These are phyloP conservation scores for Coenonympha arcania DNA, from an alignment of 2,888 invertebrate species.

Conservation along the genomic window DNA sequence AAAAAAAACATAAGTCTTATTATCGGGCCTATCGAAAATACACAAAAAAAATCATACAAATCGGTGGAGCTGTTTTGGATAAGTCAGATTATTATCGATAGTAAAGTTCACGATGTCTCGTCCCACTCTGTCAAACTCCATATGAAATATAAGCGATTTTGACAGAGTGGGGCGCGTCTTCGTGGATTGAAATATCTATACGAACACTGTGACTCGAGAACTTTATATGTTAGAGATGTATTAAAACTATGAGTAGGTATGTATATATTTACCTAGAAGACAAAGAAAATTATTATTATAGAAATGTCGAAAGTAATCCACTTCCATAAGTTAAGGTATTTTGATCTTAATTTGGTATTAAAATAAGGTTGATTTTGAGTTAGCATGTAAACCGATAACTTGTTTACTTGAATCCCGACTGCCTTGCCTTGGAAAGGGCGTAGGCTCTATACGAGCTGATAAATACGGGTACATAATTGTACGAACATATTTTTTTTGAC, in stretches of 20 bases:
- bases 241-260: not conserved
- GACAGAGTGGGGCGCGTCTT: too few species aligned
- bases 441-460: slow-evolving; percentile 44
- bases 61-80: too few species aligned
- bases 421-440: slow-evolving; percentile 67
- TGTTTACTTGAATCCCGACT: slow-evolving; percentile 40
- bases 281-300: slow-evolving; percentile 22
- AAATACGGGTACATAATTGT: slow-evolving; percentile 27
- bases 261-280: slow-evolving; percentile 4
- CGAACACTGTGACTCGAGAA: too few species aligned
- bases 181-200: too few species aligned
- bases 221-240: not conserved
- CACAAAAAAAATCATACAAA: too few species aligned
- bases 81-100: too few species aligned
- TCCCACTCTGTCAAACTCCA: too few species aligned
- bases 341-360: slow-evolving; percentile 7
- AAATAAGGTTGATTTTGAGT: not conserved
- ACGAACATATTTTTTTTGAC: too few species aligned
- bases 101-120: too few species aligned
- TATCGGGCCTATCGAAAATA: too few species aligned
- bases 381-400: not conserved
- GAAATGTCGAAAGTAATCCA: slow-evolving; percentile 25
- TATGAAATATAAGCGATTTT: too few species aligned
- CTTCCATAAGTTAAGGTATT: not conserved
- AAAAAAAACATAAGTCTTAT: too few species aligned